Percentiles rank a stretch among this genome's conserved stretches.
Evolutionary conservation across 2,888 invertebrate genomes (phyloP).

Genomic region (Nephrocerus scutellatus): DNA sequence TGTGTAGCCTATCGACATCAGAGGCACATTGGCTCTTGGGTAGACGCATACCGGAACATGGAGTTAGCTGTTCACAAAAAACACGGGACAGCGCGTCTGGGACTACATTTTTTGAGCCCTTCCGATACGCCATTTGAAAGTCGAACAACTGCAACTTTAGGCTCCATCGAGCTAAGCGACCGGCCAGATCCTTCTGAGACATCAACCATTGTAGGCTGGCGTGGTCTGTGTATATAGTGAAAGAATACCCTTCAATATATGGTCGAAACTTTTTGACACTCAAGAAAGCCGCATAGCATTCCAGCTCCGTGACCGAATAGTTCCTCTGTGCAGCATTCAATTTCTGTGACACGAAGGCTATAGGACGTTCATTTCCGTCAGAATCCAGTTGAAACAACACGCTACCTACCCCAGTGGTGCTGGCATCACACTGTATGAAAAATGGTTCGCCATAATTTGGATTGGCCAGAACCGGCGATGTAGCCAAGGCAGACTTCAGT

Average conservation of each 20-base stretch:
- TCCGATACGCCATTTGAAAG: conserved; percentile 22
- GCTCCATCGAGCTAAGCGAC: conserved; percentile 19
- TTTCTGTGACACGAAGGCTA: conserved; percentile 9
- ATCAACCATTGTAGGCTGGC: conserved; percentile 26
- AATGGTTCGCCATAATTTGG: conserved; percentile 2
- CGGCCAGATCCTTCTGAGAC: conserved; percentile 25
- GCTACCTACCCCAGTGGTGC: conserved; percentile 3
- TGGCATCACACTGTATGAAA: conserved; percentile 10
- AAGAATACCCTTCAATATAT: conserved; percentile 21
- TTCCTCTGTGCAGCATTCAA: conserved; percentile 9
- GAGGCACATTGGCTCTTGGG: too few relatives aligned
- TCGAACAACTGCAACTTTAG: conserved; percentile 23
- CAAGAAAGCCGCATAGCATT: conserved; percentile 11
- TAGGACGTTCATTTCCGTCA: conserved; percentile 8
- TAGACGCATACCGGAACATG: too few relatives aligned
- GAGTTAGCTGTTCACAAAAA: too few relatives aligned
- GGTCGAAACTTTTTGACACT: conserved; percentile 14
- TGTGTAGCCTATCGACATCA: too few relatives aligned
- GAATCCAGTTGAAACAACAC: conserved; percentile 6
- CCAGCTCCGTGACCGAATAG: conserved; percentile 10
- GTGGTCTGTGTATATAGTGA: conserved; percentile 25
- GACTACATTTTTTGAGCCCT: conserved; percentile 21
- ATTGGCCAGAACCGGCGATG: conserved; percentile 8
- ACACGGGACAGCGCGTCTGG: conserved; percentile 24
- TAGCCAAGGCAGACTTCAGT: conserved; percentile 2